A percentile compares a stretch with the other conserved stretches of the same genome.
These are phyloP conservation scores for Rhipidura dahli DNA, from an alignment of 2,113 vertebrate genomes.

Conservation along the genomic window DNA sequence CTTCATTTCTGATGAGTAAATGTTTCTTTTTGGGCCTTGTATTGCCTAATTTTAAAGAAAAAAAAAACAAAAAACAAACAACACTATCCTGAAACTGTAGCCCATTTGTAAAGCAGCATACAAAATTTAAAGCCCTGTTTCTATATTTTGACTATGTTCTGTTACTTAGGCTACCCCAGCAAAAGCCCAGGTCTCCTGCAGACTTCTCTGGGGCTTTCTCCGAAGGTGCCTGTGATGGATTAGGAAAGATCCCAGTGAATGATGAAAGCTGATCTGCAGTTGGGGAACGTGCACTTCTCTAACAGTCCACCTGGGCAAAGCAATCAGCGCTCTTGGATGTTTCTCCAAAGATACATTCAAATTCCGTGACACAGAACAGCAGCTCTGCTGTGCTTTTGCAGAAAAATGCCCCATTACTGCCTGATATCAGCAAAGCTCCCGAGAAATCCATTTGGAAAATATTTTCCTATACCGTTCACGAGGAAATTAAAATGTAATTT, in stretches of 20 bases:
- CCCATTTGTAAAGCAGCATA: background rate
- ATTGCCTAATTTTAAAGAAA: background rate
- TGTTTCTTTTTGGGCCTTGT: background rate
- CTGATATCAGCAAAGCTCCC: background rate
- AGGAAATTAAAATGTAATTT: background rate
- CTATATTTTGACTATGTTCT: background rate
- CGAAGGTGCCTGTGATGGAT: background rate
- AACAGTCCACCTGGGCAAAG: background rate
- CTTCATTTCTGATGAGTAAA: background rate
- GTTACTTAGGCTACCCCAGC: background rate
- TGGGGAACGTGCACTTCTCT: background rate
- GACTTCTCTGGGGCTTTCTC: background rate
- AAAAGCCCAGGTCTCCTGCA: background rate
- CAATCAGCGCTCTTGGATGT: background rate
- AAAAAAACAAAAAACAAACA: background rate
- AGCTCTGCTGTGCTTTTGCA: background rate
- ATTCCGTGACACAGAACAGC: background rate
- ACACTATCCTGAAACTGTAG: background rate
- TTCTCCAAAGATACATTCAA: background rate
- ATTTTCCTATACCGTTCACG: background rate
- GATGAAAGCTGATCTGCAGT: background rate
- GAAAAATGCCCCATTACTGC: background rate
- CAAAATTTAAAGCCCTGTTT: background rate
- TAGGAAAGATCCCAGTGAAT: background rate
- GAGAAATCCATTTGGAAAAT: background rate